Evolutionary conservation across 2,888 invertebrate genomes (phyloP).

Genomic region (Noctua pronuba): DNA sequence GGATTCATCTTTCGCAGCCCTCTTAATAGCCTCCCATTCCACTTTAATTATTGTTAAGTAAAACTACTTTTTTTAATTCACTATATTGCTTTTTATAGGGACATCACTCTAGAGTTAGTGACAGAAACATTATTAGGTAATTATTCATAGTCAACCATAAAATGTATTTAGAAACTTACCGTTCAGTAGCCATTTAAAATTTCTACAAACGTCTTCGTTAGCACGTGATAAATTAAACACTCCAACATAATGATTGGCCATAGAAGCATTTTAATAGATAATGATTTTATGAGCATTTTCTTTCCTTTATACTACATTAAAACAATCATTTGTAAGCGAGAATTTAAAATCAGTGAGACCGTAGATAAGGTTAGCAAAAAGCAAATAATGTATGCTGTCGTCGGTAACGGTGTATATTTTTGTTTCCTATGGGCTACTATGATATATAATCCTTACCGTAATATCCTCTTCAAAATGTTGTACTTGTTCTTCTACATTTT

Average conservation of each 20-base stretch:
- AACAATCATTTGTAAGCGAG: neutral
- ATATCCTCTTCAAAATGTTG: slow-evolving; percentile 17
- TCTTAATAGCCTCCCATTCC: no score
- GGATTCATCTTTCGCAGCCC: no score
- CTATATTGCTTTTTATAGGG: no score
- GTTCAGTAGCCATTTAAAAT: neutral
- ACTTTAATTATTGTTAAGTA: no score
- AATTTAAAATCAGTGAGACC: neutral
- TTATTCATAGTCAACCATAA: neutral
- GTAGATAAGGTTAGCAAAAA: neutral
- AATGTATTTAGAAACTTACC: neutral
- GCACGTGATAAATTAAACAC: neutral
- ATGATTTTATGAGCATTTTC: slow-evolving; percentile 19
- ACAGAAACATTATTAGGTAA: neutral
- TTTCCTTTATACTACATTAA: slow-evolving; percentile 22
- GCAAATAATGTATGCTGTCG: slow-evolving; percentile 6
- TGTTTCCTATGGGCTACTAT: slow-evolving; percentile 20
- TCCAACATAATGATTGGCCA: neutral
- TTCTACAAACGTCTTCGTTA: neutral
- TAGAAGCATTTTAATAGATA: neutral
- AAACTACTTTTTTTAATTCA: no score
- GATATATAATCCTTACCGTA: slow-evolving; percentile 8
- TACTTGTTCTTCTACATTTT: slow-evolving; percentile 16
- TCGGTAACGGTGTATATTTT: slow-evolving; percentile 20
- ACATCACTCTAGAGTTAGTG: neutral